phyloP scores from a whole-genome alignment of 2,888 invertebrate genomes.

The Augochlorella aurata region DNA sequence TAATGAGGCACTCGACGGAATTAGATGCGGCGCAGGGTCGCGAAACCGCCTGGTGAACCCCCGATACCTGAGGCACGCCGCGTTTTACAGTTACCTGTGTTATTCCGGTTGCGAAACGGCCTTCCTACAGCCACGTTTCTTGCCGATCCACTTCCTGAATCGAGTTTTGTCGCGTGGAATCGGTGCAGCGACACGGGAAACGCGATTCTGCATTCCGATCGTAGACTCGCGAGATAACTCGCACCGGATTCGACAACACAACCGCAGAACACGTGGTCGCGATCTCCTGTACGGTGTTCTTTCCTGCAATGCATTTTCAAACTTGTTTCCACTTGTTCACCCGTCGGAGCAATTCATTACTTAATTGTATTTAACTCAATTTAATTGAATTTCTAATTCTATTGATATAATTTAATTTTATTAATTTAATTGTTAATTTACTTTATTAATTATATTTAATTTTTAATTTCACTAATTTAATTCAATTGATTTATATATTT shows the following conservation, averaged over 20 bases:
- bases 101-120: conserved; percentile 17
- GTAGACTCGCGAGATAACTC: conserved; percentile 9
- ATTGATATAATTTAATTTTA: too few relatives aligned
- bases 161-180: conserved; percentile 3
- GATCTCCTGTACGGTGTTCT: background rate
- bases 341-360: too few relatives aligned
- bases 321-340: too few relatives aligned
- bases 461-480: too few relatives aligned
- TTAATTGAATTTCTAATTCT: too few relatives aligned
- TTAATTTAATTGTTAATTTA: too few relatives aligned
- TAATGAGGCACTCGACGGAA: conserved; percentile 14
- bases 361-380: too few relatives aligned
- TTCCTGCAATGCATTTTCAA: too few relatives aligned
- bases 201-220: conserved; percentile 1
- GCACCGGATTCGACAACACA: background rate
- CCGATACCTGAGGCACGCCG: background rate
- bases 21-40: background rate
- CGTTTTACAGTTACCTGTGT: conserved; percentile 22
- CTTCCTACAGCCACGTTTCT: background rate
- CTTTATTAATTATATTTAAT: too few relatives aligned
- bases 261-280: background rate
- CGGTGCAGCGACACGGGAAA: background rate
- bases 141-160: conserved; percentile 1
- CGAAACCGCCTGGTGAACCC: conserved; percentile 8
- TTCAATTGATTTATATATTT: too few relatives aligned